Conservation (phyloP, 2,113 vertebrate species). For the Aplodontia rufa region DNA sequence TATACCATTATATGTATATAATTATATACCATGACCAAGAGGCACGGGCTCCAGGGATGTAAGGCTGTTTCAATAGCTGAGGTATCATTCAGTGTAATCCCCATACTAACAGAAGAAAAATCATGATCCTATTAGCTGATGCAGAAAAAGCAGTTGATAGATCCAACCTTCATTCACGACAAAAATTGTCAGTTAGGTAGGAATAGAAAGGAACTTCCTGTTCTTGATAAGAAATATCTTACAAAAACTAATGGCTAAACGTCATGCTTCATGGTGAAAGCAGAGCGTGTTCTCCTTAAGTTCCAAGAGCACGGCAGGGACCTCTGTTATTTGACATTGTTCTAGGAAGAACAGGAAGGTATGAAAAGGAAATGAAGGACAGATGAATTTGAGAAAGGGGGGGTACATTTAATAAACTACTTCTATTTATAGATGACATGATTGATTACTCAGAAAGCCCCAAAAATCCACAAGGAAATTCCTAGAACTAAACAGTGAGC, state of each 20-base stretch:
- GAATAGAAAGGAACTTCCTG: not conserved
- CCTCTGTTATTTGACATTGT: too few relatives aligned
- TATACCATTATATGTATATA: too few relatives aligned
- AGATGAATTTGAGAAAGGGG: not conserved
- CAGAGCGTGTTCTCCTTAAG: not conserved
- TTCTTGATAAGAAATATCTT: not conserved
- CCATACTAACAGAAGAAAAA: conserved; percentile 16
- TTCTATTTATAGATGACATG: not conserved
- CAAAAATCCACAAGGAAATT: not conserved
- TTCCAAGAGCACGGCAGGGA: not conserved
- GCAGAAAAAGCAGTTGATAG: not conserved
- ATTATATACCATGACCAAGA: not conserved
- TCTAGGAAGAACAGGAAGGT: not conserved
- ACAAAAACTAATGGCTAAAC: not conserved
- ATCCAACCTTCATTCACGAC: not conserved
- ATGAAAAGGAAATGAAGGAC: not conserved
- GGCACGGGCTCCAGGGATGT: not conserved
- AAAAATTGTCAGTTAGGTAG: not conserved
- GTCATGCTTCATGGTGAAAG: not conserved
- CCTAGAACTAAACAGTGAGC: not conserved
- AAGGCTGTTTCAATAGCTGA: not conserved
- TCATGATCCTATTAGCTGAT: not conserved
- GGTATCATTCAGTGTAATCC: not conserved
- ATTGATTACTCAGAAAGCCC: not conserved
- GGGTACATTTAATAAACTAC: not conserved